Percentiles rank a stretch among this genome's conserved stretches.
Conservation (phyloP, 2,113 vertebrate species). For the Ceyx melanurus region DNA sequence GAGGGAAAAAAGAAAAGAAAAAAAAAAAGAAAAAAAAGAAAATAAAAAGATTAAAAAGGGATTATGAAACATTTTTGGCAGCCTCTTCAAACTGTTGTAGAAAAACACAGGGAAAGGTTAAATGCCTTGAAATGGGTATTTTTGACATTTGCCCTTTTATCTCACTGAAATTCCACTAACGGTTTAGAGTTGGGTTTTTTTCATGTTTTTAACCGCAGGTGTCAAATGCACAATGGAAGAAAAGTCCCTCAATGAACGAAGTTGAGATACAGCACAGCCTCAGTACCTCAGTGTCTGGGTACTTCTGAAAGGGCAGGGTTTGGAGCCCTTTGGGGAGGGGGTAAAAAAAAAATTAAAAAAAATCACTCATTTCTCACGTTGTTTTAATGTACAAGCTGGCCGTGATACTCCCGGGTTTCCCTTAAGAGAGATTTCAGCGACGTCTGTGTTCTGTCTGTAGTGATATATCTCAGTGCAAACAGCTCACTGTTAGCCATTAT, state of each 20-base stretch:
- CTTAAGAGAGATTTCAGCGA: constrained; percentile 80
- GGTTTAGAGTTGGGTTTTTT: not conserved
- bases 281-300: not conserved
- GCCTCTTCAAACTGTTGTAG: not conserved
- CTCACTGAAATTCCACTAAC: not conserved
- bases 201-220: not conserved
- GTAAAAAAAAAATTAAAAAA: too few species aligned
- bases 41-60: not conserved
- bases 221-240: rapidly evolving
- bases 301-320: not conserved
- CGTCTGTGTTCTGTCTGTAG: constrained; percentile 84
- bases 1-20: not conserved
- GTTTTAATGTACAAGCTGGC: constrained; percentile 35
- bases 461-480: constrained; percentile 90
- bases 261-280: not conserved
- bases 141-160: constrained; percentile 31
- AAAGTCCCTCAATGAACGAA: not conserved
- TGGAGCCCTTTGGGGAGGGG: not conserved
- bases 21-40: not conserved
- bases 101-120: not conserved
- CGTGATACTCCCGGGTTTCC: constrained; percentile 51
- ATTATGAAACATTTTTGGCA: constrained; percentile 45
- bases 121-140: not conserved
- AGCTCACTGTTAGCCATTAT: constrained; percentile 94
- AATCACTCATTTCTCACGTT: not conserved